Evolutionary conservation across 2,888 invertebrate genomes (phyloP).

Genomic region (Amiota minor): DNA sequence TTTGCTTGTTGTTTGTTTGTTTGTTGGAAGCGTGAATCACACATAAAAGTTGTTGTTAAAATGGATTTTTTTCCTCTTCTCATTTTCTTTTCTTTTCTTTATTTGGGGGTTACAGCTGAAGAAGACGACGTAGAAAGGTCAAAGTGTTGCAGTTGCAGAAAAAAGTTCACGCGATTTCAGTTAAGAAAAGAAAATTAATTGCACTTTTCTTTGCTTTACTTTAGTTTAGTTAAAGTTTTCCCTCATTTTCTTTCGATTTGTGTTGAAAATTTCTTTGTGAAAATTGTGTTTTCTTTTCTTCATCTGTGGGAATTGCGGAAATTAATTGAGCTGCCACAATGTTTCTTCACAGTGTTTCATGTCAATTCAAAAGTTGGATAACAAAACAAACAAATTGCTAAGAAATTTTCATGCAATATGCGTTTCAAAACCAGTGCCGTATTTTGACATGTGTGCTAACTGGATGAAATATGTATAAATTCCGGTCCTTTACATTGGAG

Average conservation of each 20-base stretch:
- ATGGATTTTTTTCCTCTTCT: not conserved
- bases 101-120: not conserved
- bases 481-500: too few relatives aligned
- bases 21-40: not conserved
- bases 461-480: too few relatives aligned
- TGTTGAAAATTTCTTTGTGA: slow-evolving; percentile 9
- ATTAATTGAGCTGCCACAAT: slow-evolving; percentile 54
- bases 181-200: slow-evolving; percentile 56
- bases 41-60: not conserved
- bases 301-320: slow-evolving; percentile 61
- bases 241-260: not conserved
- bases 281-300: not conserved
- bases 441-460: not conserved
- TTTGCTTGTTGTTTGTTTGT: not conserved
- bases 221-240: not conserved
- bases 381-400: slow-evolving; percentile 59
- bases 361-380: slow-evolving; percentile 1
- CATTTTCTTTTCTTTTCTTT: not conserved
- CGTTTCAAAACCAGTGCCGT: slow-evolving; percentile 58
- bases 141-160: slow-evolving; percentile 53
- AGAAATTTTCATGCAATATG: slow-evolving; percentile 49
- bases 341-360: slow-evolving; percentile 9
- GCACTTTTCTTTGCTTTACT: slow-evolving; percentile 48
- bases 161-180: slow-evolving; percentile 25
- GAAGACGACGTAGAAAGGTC: slow-evolving; percentile 51